Base-by-base conservation (phyloP, 2,888 invertebrate genomes). In the Eugnorisma glareosa region DNA sequence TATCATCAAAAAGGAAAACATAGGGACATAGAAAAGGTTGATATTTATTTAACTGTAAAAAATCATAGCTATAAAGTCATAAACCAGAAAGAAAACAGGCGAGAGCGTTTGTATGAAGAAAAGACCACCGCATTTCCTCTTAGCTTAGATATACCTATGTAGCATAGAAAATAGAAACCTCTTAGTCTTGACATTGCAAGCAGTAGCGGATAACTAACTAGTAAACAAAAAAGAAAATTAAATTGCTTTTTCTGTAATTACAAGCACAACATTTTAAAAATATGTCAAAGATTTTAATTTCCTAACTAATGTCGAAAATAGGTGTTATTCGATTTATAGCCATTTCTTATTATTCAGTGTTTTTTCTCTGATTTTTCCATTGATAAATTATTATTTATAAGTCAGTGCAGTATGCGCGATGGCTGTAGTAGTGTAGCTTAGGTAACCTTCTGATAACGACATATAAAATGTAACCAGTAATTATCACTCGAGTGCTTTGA, bases 401-500 rank as follows among this genome's bases (percentile, higher is more conserved):
- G 71, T 21, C 37, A 64, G 68, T 72, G 77, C 82, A 76, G 66
- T 72, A 63, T 66, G 61, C 57, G 63, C 54, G 66, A 70, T 67
- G 61, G 21, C 48, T n/a, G n/a, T n/a, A 63, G 37, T 69, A 69
- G 69, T 72, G 68, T 67, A 45, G 71, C 48, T 59, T 73, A n/a
- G n/a, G n/a, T n/a, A 76, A 76, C 87, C 85, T 81, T 82, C 79
- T 67, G 75, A 85, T 77, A 79, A 74, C 75, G n/a, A 73, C 51
- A 40, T 74, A 76, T 73, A 72, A 78, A 76, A 83, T 78, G 76
- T 69, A 66, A 79, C 69, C 51, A 70, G 72, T 76, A 86, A 86
- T 86, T 86, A 86, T 86, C 88, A 70, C 48, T 79, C n/a, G 68
- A 86, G 88, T 80, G 74, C 67, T 86, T 78, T 70, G 83, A 81